These are phyloP conservation scores for Rhaphigaster nebulosa DNA, from an alignment of 2,888 invertebrate species.

Conservation along the genomic window DNA sequence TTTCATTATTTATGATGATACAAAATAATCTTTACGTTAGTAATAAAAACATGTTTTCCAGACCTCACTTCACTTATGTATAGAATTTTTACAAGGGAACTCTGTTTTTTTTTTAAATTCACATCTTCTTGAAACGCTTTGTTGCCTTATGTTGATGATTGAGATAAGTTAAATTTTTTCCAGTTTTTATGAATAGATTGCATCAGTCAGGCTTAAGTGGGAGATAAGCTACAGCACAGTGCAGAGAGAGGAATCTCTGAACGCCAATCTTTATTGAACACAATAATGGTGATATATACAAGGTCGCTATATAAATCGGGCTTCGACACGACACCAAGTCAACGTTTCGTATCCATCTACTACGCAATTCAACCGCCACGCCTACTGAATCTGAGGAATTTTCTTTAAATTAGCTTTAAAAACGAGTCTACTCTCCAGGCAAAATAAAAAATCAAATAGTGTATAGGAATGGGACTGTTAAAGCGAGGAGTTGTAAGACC, in stretches of 20 bases:
- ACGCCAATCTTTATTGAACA: neutral
- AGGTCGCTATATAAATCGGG: conserved; percentile 4
- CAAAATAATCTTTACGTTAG: no score
- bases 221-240: neutral
- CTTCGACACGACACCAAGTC: neutral
- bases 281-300: neutral
- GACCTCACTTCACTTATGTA: no score
- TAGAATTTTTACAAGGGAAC: no score
- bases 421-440: neutral
- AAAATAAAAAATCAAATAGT: neutral
- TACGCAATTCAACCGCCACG: neutral
- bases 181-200: neutral
- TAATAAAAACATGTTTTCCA: no score
- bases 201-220: neutral
- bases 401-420: neutral
- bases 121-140: neutral
- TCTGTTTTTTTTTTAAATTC: no score
- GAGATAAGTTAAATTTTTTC: neutral
- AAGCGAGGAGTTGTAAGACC: conserved; percentile 40
- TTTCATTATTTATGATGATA: no score
- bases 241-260: neutral
- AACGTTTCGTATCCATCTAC: neutral
- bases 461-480: neutral
- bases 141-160: neutral
- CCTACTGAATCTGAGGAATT: conserved; percentile 4